These are phyloP conservation scores for Amblyjoppa proteus DNA, from an alignment of 2,888 invertebrate species.

Conservation along the genomic window DNA sequence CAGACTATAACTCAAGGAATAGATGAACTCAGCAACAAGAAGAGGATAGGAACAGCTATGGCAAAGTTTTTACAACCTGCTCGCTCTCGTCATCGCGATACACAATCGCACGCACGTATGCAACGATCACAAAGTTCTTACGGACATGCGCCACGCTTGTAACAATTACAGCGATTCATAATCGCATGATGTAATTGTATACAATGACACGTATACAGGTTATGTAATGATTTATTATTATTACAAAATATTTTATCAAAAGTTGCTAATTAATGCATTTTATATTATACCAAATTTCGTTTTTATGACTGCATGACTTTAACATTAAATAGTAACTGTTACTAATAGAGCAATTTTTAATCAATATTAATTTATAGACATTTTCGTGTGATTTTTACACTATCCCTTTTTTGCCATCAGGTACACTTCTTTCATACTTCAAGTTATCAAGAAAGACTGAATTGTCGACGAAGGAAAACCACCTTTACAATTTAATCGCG, in stretches of 20 bases:
- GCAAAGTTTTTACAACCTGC: no score
- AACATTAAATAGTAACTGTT: background rate
- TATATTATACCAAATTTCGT: background rate
- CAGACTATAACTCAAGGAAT: no score
- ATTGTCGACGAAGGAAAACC: background rate
- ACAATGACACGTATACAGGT: background rate
- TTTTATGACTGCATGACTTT: background rate
- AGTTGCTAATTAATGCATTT: background rate
- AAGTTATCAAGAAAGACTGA: constrained; percentile 2
- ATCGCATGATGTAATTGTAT: no score
- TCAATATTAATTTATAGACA: background rate
- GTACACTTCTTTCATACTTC: constrained; percentile 8
- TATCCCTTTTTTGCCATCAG: constrained; percentile 4
- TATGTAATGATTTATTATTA: background rate
- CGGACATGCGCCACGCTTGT: background rate
- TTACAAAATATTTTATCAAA: background rate
- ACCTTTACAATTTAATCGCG: constrained; percentile 4
- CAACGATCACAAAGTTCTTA: constrained; percentile 9
- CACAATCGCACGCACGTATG: no score
- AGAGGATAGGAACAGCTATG: background rate
- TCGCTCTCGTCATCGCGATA: no score
- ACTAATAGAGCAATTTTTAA: background rate
- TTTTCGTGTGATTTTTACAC: background rate
- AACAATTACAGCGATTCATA: no score
- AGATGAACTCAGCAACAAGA: background rate